Conservation (phyloP, 2,113 vertebrate species). For the Variabilichromis moorii region DNA sequence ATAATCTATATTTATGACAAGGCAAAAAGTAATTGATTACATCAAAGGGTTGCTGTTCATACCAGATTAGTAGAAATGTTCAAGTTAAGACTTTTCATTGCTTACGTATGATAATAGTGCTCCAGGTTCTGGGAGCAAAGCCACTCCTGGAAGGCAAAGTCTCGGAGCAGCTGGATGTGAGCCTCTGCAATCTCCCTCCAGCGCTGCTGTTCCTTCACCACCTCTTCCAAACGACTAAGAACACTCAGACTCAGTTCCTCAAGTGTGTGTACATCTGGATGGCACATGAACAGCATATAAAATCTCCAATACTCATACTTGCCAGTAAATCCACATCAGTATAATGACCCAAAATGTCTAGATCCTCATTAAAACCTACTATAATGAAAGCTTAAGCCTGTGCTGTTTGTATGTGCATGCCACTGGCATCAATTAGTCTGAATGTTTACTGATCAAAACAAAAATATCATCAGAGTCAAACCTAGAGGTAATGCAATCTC, state of each 20-base stretch:
- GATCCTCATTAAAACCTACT: neutral
- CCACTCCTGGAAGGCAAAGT: conserved; percentile 80
- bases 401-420: neutral
- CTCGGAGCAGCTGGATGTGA: conserved; percentile 70
- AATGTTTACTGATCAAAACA: neutral
- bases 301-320: neutral
- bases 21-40: neutral
- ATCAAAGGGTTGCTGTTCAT: neutral
- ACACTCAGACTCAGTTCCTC: conserved; percentile 75
- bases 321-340: neutral
- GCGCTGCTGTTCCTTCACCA: conserved; percentile 63
- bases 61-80: neutral
- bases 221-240: conserved; percentile 71
- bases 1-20: neutral
- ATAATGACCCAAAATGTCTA: neutral
- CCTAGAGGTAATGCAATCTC: neutral
- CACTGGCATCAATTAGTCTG: neutral
- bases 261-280: conserved; percentile 74
- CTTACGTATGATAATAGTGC: conserved; percentile 76
- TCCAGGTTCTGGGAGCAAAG: conserved; percentile 74
- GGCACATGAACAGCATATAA: conserved; percentile 9
- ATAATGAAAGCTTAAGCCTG: neutral
- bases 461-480: neutral
- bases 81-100: neutral
- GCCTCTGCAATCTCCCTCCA: conserved; percentile 72